A percentile compares a stretch with the other conserved stretches of the same genome.
These are phyloP conservation scores for Podarcis siculus DNA, from an alignment of 2,797 vertebrate genomes.

Conservation along the genomic window DNA sequence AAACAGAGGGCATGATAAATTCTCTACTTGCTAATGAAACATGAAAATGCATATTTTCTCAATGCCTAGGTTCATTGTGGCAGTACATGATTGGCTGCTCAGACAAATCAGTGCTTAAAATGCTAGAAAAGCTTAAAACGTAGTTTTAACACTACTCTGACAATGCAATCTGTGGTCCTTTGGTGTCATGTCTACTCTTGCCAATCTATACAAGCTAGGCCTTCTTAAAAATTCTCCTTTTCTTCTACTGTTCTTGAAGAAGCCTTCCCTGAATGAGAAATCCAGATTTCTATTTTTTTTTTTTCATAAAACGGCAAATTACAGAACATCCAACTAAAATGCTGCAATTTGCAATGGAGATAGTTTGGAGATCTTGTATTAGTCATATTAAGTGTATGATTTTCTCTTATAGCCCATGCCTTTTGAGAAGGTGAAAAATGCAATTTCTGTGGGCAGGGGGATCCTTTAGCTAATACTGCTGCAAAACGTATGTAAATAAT, in stretches of 20 bases:
- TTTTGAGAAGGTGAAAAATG: background rate
- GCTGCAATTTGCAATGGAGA: background rate
- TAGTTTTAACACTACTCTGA: background rate
- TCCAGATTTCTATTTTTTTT: background rate
- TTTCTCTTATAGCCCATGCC: background rate
- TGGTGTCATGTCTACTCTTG: background rate
- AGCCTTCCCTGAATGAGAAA: background rate
- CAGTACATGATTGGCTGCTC: background rate
- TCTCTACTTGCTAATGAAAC: background rate
- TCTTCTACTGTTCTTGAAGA: background rate
- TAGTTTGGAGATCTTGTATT: background rate
- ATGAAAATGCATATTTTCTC: background rate
- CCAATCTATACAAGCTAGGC: background rate
- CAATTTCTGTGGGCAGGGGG: too few species aligned
- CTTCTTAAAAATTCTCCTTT: background rate
- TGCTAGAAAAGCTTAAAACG: background rate
- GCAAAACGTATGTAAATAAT: background rate
- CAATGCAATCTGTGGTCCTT: background rate
- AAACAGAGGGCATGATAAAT: background rate
- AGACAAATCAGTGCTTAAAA: constrained; percentile 4
- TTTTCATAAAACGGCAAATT: background rate
- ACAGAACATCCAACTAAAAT: background rate
- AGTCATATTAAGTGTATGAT: background rate
- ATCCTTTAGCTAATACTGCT: background rate
- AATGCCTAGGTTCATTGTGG: background rate